phyloP scores from a whole-genome alignment of 2,113 vertebrate species.

The Paradoxurus hermaphroditus region DNA sequence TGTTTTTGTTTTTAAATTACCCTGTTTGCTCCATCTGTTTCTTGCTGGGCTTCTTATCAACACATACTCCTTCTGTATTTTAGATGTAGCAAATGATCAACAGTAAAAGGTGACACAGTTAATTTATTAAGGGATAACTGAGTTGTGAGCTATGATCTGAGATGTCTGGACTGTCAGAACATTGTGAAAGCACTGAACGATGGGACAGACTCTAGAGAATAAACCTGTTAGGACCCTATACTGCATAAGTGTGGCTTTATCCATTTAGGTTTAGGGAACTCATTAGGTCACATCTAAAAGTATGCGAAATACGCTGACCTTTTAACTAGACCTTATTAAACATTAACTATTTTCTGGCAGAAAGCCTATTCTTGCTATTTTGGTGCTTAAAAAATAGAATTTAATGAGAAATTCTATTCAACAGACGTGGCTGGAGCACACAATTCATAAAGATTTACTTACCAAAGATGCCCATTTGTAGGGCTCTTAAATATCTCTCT shows the following conservation, averaged over 20 bases:
- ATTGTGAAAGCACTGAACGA: background rate
- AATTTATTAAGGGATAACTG: background rate
- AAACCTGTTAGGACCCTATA: background rate
- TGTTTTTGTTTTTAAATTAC: background rate
- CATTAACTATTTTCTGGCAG: background rate
- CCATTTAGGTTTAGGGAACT: background rate
- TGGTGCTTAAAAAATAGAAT: background rate
- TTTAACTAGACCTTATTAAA: constrained; percentile 14
- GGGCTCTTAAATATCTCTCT: background rate
- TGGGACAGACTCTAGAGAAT: background rate
- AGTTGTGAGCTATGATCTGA: background rate
- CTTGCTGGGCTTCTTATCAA: background rate
- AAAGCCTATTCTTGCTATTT: background rate
- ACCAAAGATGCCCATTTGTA: background rate
- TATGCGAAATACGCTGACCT: background rate
- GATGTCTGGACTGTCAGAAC: background rate
- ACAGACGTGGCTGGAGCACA: background rate
- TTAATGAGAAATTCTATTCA: constrained; percentile 8
- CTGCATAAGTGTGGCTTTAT: background rate
- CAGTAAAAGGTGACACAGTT: background rate
- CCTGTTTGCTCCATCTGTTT: background rate
- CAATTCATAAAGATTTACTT: background rate
- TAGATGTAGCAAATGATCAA: background rate
- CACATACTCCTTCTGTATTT: background rate
- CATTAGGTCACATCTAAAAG: background rate